These are phyloP conservation scores for Drosophila pseudoananassae DNA, from an alignment of 1,140 invertebrate genomes.

Conservation along the genomic window DNA sequence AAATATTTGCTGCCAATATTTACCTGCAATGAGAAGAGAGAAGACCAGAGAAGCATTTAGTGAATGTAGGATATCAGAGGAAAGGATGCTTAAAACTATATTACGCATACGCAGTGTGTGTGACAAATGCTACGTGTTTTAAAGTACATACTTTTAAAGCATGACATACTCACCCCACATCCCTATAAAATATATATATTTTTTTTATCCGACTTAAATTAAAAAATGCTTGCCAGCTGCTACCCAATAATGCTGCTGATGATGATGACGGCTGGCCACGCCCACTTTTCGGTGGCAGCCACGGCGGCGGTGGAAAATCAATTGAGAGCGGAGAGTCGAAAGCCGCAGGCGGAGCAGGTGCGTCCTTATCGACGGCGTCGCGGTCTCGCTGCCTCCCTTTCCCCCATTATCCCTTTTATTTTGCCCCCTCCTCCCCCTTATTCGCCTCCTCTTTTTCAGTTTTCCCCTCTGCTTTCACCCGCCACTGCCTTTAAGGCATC, in stretches of 20 bases:
- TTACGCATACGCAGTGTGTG: slow-evolving; percentile 50
- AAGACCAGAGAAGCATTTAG: slow-evolving; percentile 13
- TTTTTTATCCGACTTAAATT: slow-evolving; percentile 46
- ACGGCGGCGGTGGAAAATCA: slow-evolving; percentile 51
- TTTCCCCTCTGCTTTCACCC: neutral
- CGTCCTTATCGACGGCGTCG: slow-evolving; percentile 48
- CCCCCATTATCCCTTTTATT: neutral
- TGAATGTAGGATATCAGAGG: neutral
- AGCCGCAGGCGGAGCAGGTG: slow-evolving; percentile 63
- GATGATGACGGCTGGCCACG: neutral
- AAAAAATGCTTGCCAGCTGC: slow-evolving; percentile 68
- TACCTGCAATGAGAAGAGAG: slow-evolving; percentile 60
- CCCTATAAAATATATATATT: neutral
- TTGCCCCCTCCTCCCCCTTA: neutral
- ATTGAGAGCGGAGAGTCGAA: slow-evolving; percentile 56
- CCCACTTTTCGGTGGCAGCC: neutral
- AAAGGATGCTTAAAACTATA: slow-evolving; percentile 54
- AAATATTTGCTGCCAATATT: slow-evolving; percentile 76
- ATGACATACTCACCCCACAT: slow-evolving; percentile 1
- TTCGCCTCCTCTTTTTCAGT: neutral
- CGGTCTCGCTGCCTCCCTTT: neutral
- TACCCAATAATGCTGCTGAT: slow-evolving; percentile 35
- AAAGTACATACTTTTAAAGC: slow-evolving; percentile 32
- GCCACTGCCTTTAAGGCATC: slow-evolving; percentile 27
- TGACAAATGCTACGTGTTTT: slow-evolving; percentile 19